phyloP scores from a whole-genome alignment of 2,113 vertebrate genomes.

The Rhipidura dahli region DNA sequence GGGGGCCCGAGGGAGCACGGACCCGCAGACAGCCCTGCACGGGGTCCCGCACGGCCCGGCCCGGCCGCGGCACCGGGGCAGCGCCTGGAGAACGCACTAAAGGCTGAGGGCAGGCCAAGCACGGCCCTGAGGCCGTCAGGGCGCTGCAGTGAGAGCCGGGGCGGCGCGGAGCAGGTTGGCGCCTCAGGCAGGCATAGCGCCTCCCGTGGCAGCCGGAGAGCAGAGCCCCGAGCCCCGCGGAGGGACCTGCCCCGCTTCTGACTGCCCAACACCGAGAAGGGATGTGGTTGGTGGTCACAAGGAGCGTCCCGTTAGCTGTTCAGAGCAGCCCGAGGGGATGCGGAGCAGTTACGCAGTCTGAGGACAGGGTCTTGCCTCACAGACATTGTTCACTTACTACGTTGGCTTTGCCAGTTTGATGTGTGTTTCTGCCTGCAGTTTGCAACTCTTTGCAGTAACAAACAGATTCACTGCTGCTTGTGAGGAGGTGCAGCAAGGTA shows the following conservation, averaged over 20 bases:
- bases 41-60: not conserved
- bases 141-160: accelerated
- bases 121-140: not conserved
- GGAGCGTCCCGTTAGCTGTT: not conserved
- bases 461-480: not conserved
- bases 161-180: accelerated
- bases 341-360: accelerated
- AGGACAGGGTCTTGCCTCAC: not conserved
- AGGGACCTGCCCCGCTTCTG: not conserved
- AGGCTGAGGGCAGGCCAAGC: not conserved
- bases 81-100: not conserved
- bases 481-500: not conserved
- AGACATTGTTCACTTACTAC: not conserved
- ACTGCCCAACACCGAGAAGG: not conserved
- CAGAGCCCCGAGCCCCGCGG: accelerated
- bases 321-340: not conserved
- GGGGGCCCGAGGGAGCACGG: not conserved
- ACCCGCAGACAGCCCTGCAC: not conserved
- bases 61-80: accelerated
- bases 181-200: not conserved
- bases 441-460: not conserved
- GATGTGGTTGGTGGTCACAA: not conserved
- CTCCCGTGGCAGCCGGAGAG: accelerated
- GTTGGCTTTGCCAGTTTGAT: not conserved
- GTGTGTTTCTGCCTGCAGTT: not conserved